These are phyloP conservation scores for Chelon auratus DNA, from an alignment of 2,797 vertebrate species.

Conservation along the genomic window DNA sequence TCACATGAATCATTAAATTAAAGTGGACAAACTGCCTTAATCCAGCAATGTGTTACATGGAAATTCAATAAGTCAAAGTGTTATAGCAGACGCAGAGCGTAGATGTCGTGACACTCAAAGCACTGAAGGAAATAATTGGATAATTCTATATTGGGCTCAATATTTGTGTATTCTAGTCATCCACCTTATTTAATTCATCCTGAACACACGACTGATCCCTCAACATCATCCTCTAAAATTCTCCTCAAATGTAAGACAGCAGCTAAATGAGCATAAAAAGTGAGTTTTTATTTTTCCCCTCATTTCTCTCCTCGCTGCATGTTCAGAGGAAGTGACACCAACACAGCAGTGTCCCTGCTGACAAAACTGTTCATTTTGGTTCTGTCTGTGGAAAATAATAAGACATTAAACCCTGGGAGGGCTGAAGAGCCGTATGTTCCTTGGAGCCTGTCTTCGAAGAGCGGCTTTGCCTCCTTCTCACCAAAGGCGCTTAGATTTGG, in stretches of 20 bases:
- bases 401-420: constrained; percentile 81
- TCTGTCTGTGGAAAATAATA: constrained; percentile 75
- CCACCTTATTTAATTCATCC: constrained; percentile 35
- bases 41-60: constrained; percentile 14
- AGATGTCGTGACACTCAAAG: constrained; percentile 30
- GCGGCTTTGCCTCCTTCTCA: constrained; percentile 69
- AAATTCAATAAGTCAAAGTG: constrained; percentile 43
- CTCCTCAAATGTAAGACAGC: constrained; percentile 33
- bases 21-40: constrained; percentile 25
- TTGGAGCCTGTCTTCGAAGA: constrained; percentile 63
- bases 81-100: constrained; percentile 21
- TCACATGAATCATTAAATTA: constrained; percentile 44
- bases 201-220: constrained; percentile 32
- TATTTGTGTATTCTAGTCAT: constrained; percentile 29
- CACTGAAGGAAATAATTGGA: constrained; percentile 53
- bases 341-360: constrained; percentile 58
- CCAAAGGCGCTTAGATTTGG: constrained; percentile 68
- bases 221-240: constrained; percentile 28
- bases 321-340: constrained; percentile 65
- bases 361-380: constrained; percentile 74
- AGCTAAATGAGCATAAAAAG: constrained; percentile 42
- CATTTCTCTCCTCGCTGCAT: constrained; percentile 32
- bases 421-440: constrained; percentile 70
- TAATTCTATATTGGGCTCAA: constrained; percentile 52
- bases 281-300: constrained; percentile 17